A percentile compares a stretch with the other conserved stretches of the same genome.
phyloP scores from a whole-genome alignment of 2,888 invertebrate genomes.

The Idaea dimidiata region DNA sequence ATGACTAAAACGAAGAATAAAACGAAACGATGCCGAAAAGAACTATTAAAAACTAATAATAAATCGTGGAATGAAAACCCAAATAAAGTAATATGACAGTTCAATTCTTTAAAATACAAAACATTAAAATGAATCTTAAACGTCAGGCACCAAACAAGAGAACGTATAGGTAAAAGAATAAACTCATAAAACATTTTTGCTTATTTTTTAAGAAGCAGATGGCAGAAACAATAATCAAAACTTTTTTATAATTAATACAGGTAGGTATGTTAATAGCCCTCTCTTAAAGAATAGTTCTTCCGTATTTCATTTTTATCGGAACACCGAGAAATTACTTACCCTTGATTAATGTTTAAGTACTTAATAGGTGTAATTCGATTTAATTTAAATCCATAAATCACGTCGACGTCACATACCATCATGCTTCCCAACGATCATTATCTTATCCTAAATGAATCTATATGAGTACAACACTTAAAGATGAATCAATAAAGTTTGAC shows the following conservation, averaged over 20 bases:
- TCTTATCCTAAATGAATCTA: neutral
- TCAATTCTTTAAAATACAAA: neutral
- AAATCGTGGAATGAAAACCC: constrained; percentile 21
- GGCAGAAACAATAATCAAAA: neutral
- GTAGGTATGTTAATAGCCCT: constrained; percentile 11
- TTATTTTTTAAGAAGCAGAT: neutral
- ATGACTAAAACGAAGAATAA: constrained; percentile 9
- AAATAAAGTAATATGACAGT: constrained; percentile 17
- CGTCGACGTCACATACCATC: neutral
- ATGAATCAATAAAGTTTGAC: neutral
- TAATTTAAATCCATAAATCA: neutral
- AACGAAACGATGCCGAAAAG: constrained; percentile 9
- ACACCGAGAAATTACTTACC: constrained; percentile 1
- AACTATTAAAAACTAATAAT: constrained; percentile 15
- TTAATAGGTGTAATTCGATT: constrained; percentile 1
- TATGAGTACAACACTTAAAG: neutral
- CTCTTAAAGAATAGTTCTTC: neutral
- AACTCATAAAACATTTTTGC: neutral
- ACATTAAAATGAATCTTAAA: neutral
- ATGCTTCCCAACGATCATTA: neutral
- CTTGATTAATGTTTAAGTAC: constrained; percentile 1
- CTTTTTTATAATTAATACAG: constrained; percentile 10
- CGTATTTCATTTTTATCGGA: neutral
- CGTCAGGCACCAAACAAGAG: neutral
- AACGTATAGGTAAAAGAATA: too few relatives aligned